These are phyloP conservation scores for Drosophila paulistorum DNA, from an alignment of 1,140 invertebrate species.

Conservation along the genomic window DNA sequence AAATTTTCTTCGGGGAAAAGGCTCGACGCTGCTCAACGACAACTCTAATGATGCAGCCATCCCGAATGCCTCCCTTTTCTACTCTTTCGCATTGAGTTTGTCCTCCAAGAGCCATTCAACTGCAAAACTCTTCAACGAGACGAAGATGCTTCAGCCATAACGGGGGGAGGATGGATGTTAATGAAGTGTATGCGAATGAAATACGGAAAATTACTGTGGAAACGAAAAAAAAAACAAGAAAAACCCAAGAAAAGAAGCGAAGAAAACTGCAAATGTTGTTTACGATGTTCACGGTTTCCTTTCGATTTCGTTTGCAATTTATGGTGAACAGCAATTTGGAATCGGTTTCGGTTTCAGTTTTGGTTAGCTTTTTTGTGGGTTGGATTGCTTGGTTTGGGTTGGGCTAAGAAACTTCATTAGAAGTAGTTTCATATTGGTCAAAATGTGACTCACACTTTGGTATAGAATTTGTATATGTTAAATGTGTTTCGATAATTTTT, in stretches of 20 bases:
- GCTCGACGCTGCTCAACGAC: slow-evolving; percentile 57
- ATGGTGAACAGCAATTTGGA: slow-evolving; percentile 62
- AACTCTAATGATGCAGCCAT: slow-evolving; percentile 73
- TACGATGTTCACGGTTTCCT: slow-evolving; percentile 82
- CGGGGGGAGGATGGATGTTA: slow-evolving; percentile 50
- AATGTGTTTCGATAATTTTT: not conserved
- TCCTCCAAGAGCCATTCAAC: slow-evolving; percentile 68
- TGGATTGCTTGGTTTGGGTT: slow-evolving; percentile 18
- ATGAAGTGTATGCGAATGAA: slow-evolving; percentile 81
- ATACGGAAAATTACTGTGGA: slow-evolving; percentile 76
- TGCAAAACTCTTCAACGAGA: slow-evolving; percentile 46
- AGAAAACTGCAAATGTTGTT: slow-evolving; percentile 74
- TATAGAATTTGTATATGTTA: not conserved
- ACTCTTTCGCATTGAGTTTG: not conserved
- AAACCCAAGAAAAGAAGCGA: slow-evolving; percentile 10
- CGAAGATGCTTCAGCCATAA: slow-evolving; percentile 45
- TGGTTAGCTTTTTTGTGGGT: not conserved
- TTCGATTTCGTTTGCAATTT: slow-evolving; percentile 80
- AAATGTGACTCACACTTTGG: slow-evolving; percentile 50
- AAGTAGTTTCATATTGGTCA: slow-evolving; percentile 61
- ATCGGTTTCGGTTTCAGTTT: slow-evolving; percentile 27
- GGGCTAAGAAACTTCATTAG: slow-evolving; percentile 22
- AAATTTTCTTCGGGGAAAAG: slow-evolving; percentile 58
- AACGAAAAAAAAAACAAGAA: slow-evolving; percentile 22
- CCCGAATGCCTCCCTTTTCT: slow-evolving; percentile 22